These are phyloP conservation scores for Amblyjoppa fuscipennis DNA, from an alignment of 2,888 invertebrate species.

Conservation along the genomic window DNA sequence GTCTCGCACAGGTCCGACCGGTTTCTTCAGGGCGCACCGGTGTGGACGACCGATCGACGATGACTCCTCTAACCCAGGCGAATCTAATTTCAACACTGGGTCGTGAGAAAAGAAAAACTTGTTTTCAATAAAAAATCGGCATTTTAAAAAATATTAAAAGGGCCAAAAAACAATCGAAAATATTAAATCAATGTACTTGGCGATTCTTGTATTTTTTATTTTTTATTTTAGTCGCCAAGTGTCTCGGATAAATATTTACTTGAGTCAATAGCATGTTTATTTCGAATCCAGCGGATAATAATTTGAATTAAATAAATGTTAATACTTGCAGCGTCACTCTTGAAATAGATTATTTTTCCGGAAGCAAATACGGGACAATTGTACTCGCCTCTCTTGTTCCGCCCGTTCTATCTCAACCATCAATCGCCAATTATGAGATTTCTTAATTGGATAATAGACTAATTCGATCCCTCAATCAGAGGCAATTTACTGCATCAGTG, in stretches of 20 bases:
- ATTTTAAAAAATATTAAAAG: background rate
- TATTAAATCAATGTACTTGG: too few species aligned
- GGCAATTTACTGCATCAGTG: conserved; percentile 34
- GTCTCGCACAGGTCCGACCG: conserved; percentile 43
- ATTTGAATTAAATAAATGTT: too few species aligned
- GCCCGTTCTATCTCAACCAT: conserved; percentile 36
- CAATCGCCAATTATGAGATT: conserved; percentile 30
- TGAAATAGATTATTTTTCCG: background rate
- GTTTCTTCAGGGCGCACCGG: conserved; percentile 46
- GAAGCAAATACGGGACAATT: background rate
- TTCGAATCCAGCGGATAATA: too few species aligned
- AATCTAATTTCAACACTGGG: conserved; percentile 51
- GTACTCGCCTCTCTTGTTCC: background rate
- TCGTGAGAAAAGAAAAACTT: conserved; percentile 26
- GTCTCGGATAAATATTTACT: too few species aligned
- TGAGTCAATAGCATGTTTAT: too few species aligned
- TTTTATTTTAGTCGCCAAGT: too few species aligned
- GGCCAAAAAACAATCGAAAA: background rate
- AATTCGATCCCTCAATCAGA: conserved; percentile 56
- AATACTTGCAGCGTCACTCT: too few species aligned
- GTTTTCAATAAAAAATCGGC: conserved; percentile 1
- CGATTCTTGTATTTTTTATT: too few species aligned
- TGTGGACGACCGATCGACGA: conserved; percentile 22
- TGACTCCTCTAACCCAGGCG: conserved; percentile 8
- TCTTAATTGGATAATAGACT: conserved; percentile 42